phyloP scores from a whole-genome alignment of 2,888 invertebrate species.

The Agapostemon virescens region DNA sequence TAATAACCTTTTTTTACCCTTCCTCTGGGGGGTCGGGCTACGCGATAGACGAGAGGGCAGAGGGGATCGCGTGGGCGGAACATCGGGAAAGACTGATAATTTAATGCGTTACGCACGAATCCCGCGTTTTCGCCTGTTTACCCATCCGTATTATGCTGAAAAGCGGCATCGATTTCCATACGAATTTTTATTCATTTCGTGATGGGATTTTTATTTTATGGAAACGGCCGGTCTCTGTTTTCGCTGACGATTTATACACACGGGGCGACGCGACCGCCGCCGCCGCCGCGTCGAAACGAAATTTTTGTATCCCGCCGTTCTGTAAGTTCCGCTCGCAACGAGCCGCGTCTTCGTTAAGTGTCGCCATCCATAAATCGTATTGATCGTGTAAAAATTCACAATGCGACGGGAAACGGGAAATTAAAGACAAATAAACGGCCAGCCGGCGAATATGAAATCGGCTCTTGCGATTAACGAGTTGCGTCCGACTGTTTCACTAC shows the following conservation, averaged over 20 bases:
- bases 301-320: constrained; percentile 24
- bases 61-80: not conserved
- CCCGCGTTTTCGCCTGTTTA: constrained; percentile 35
- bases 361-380: not conserved
- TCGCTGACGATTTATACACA: constrained; percentile 43
- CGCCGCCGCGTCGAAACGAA: not conserved
- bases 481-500: not conserved
- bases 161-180: constrained; percentile 52
- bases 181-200: constrained; percentile 52
- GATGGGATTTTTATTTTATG: constrained; percentile 45
- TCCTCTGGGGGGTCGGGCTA: not conserved
- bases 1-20: constrained; percentile 26
- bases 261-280: not conserved
- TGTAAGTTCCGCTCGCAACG: constrained; percentile 12
- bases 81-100: constrained; percentile 51
- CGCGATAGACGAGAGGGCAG: not conserved
- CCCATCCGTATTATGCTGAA: constrained; percentile 51
- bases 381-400: not conserved
- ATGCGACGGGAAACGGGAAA: not conserved
- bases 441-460: not conserved
- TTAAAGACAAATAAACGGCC: not conserved
- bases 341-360: constrained; percentile 26
- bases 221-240: constrained; percentile 11
- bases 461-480: not conserved
- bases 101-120: constrained; percentile 45